These are phyloP conservation scores for Coturnix japonica DNA, from an alignment of 2,113 vertebrate species.

Conservation along the genomic window DNA sequence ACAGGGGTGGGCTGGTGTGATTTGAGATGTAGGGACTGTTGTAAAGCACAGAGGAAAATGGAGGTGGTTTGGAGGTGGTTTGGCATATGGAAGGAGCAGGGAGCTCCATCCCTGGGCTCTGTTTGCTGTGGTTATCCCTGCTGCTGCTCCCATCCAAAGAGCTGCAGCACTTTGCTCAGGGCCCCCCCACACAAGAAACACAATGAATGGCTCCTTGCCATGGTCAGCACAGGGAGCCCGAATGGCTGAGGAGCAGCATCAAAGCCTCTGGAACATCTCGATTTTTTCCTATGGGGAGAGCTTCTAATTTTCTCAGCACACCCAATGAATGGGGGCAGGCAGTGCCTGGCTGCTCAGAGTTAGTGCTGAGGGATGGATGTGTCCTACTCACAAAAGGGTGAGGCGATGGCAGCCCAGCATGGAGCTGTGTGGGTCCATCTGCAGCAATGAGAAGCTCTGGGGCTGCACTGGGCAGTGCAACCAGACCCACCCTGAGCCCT, in stretches of 20 bases:
- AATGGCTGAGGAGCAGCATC: slow-evolving; percentile 69
- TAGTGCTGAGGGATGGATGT: not conserved
- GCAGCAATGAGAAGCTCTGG: too few species aligned
- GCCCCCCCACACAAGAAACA: not conserved
- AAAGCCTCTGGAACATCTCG: slow-evolving; percentile 49
- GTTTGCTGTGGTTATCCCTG: too few species aligned
- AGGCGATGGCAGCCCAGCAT: too few species aligned
- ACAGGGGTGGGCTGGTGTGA: not conserved
- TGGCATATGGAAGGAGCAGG: not conserved
- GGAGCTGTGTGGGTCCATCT: not conserved
- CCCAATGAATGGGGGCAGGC: not conserved
- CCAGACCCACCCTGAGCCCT: too few species aligned
- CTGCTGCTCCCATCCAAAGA: not conserved
- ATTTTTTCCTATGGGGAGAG: slow-evolving; percentile 35
- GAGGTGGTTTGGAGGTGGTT: too few species aligned
- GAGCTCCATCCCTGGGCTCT: too few species aligned
- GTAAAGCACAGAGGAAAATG: not conserved
- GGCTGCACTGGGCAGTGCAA: too few species aligned
- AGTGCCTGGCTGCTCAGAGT: not conserved
- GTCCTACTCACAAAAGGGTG: not conserved
- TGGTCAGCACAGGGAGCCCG: slow-evolving; percentile 61
- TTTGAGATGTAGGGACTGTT: fast-evolving
- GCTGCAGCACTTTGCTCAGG: not conserved
- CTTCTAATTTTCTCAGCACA: slow-evolving; percentile 46
- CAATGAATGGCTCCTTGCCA: not conserved